A percentile compares a stretch with the other conserved stretches of the same genome.
Conservation (phyloP, 2,888 invertebrate genomes). For the Timema podura region DNA sequence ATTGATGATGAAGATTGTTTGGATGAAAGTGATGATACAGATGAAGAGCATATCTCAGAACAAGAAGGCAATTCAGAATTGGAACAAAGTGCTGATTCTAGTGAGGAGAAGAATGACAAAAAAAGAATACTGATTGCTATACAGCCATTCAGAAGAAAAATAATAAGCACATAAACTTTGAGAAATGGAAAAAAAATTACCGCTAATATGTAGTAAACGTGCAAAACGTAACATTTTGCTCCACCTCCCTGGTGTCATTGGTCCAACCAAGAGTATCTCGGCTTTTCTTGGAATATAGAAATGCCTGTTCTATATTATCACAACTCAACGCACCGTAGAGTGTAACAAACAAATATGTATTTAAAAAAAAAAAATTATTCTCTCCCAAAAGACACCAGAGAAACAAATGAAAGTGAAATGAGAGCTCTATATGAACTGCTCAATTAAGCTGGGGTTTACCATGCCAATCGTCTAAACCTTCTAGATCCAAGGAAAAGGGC, state of each 20-base stretch:
- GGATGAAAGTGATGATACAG: not conserved
- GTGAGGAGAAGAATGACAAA: not conserved
- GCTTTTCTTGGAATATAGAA: not conserved
- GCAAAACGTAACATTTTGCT: not conserved
- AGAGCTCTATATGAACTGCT: not conserved
- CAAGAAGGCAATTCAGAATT: not conserved
- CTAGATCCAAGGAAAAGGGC: too few relatives aligned
- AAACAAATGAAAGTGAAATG: constrained; percentile 6
- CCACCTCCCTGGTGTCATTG: not conserved
- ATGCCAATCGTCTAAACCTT: not conserved
- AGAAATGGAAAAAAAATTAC: not conserved
- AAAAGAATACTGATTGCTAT: not conserved
- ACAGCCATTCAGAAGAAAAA: not conserved
- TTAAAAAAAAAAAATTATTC: not conserved
- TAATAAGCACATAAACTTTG: not conserved
- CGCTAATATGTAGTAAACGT: not conserved
- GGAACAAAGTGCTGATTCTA: not conserved
- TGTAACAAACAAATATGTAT: not conserved
- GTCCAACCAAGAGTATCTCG: not conserved
- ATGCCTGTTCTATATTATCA: not conserved
- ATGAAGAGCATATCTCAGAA: not conserved
- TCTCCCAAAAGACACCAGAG: not conserved
- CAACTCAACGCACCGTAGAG: not conserved
- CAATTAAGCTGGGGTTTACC: not conserved
- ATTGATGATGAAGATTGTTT: constrained; percentile 9